Evolutionary conservation across 2,113 vertebrate genomes (phyloP).

Genomic region (Spheniscus mendiculus): DNA sequence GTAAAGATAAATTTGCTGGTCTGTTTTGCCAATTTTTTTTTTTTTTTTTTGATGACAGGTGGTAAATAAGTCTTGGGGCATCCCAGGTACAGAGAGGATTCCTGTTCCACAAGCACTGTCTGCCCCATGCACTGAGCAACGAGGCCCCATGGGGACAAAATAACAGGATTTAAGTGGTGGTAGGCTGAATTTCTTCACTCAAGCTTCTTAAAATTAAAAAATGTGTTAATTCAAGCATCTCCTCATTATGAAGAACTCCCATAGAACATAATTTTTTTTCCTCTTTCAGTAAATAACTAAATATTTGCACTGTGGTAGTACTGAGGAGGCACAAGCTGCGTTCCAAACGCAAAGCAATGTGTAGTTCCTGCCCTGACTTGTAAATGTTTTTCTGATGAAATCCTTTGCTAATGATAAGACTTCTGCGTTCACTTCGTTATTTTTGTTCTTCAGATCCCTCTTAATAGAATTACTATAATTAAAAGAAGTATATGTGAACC

Average conservation of each 20-base stretch:
- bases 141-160: background rate
- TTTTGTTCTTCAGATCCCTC: background rate
- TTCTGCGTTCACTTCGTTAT: background rate
- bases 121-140: background rate
- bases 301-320: slow-evolving; percentile 3
- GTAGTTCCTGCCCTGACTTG: slow-evolving; percentile 42
- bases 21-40: background rate
- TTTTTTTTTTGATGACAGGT: background rate
- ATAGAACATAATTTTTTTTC: background rate
- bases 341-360: slow-evolving; percentile 8
- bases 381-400: slow-evolving; percentile 41
- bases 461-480: background rate
- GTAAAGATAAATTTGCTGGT: background rate
- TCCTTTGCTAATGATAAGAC: slow-evolving; percentile 32
- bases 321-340: background rate
- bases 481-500: background rate
- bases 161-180: background rate
- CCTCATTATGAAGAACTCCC: background rate
- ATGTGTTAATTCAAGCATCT: background rate
- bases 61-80: background rate
- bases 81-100: background rate
- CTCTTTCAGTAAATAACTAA: background rate
- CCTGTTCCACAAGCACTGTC: background rate
- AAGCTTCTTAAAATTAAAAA: background rate
- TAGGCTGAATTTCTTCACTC: background rate